Evolutionary conservation across 2,113 vertebrate genomes (phyloP).

Genomic region (Heteronetta atricapilla): DNA sequence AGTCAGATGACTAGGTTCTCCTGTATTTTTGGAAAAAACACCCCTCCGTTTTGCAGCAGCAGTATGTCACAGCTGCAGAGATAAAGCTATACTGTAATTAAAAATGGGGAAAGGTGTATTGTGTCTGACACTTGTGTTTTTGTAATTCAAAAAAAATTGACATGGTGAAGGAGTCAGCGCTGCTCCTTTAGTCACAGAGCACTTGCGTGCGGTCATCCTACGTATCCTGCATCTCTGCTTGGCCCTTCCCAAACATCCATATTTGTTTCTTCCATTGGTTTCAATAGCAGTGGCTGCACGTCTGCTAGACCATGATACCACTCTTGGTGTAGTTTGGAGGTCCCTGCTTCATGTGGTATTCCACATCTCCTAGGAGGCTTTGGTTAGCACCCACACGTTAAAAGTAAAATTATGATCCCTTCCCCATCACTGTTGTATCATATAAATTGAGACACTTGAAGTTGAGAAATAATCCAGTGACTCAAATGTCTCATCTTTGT

Average conservation of each 20-base stretch:
- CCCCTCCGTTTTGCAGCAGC: not conserved
- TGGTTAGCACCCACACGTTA: not conserved
- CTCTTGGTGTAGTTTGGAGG: not conserved
- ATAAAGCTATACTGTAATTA: not conserved
- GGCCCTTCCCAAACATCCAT: not conserved
- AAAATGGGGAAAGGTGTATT: not conserved
- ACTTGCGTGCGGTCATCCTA: not conserved
- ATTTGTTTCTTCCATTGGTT: not conserved
- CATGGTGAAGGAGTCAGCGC: not conserved
- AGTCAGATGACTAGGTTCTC: slow-evolving; percentile 32
- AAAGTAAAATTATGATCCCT: not conserved
- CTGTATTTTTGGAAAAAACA: not conserved
- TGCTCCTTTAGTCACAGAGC: not conserved
- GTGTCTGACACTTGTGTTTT: not conserved
- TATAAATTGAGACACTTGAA: not conserved
- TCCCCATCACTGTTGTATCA: not conserved
- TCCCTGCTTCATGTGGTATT: not conserved
- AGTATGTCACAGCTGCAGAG: not conserved
- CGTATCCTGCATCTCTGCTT: not conserved
- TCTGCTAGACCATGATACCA: not conserved
- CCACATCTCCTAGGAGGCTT: not conserved
- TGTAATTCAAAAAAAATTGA: not conserved
- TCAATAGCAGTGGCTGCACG: not conserved
- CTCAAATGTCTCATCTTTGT: not conserved
- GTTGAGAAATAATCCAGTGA: not conserved